Evolutionary conservation across 2,888 invertebrate species (phyloP).

Genomic region (Tenthredo amoena): DNA sequence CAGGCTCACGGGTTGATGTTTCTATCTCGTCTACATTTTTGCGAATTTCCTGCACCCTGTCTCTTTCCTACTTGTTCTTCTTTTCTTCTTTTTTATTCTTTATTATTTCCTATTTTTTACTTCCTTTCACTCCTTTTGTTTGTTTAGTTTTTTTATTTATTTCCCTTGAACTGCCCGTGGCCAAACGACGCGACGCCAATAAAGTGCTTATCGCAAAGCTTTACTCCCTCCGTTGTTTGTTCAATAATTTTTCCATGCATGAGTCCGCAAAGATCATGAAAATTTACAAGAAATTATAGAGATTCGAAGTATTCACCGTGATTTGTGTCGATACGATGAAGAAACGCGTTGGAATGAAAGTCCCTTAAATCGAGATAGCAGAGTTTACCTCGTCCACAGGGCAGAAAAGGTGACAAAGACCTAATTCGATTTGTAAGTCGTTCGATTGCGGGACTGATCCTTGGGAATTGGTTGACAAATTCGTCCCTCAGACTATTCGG

Average conservation of each 20-base stretch:
- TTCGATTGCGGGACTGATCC: slow-evolving; percentile 67
- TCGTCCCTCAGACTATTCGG: slow-evolving; percentile 56
- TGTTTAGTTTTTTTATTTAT: not conserved
- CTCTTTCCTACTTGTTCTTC: slow-evolving; percentile 30
- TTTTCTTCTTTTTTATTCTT: slow-evolving; percentile 47
- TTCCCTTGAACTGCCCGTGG: slow-evolving; percentile 3
- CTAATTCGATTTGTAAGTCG: slow-evolving; percentile 73
- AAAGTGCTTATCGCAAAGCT: slow-evolving; percentile 24
- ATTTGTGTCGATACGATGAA: not conserved
- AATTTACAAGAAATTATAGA: not conserved
- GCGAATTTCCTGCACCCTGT: slow-evolving; percentile 20
- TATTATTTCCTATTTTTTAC: not conserved
- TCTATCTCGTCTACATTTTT: slow-evolving; percentile 50
- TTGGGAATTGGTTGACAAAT: slow-evolving; percentile 70
- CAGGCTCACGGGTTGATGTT: slow-evolving; percentile 55
- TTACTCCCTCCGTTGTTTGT: too few relatives aligned
- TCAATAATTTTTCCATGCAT: not conserved
- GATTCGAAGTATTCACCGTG: not conserved
- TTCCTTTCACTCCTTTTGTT: not conserved
- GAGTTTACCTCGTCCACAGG: not conserved
- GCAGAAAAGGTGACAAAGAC: slow-evolving; percentile 49
- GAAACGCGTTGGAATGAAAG: not conserved
- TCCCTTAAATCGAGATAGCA: not conserved
- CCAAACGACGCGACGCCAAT: not conserved
- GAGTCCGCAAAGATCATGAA: not conserved